Percentiles rank a stretch among this genome's conserved stretches.
phyloP scores from a whole-genome alignment of 2,888 invertebrate genomes.

The Xylota sylvarum region DNA sequence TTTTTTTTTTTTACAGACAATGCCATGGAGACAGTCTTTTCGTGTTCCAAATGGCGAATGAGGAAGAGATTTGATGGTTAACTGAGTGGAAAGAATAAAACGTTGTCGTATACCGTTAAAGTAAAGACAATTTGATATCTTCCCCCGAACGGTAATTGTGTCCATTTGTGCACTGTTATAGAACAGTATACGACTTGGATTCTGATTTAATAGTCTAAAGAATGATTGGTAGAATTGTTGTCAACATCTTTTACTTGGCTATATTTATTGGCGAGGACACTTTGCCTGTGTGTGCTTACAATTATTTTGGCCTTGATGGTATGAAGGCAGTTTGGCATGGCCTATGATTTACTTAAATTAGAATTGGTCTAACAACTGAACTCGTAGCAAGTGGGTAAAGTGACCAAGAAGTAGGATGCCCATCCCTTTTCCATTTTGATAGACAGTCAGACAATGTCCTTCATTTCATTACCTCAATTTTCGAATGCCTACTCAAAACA shows the following conservation, averaged over 20 bases:
- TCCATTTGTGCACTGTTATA: constrained; percentile 9
- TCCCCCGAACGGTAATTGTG: constrained; percentile 3
- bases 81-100: constrained; percentile 60
- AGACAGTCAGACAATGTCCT: too few relatives aligned
- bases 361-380: too few relatives aligned
- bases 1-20: constrained; percentile 25
- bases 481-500: too few relatives aligned
- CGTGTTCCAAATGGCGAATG: constrained; percentile 41
- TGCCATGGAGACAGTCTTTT: constrained; percentile 27
- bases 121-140: constrained; percentile 24
- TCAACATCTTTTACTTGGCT: neutral
- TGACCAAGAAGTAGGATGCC: too few relatives aligned
- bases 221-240: neutral
- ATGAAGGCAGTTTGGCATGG: too few relatives aligned
- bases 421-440: too few relatives aligned
- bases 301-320: too few relatives aligned
- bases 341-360: too few relatives aligned
- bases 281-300: too few relatives aligned
- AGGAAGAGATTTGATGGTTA: constrained; percentile 63
- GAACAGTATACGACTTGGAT: constrained; percentile 5
- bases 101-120: constrained; percentile 22
- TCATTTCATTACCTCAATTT: too few relatives aligned
- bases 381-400: too few relatives aligned
- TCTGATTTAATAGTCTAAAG: neutral
- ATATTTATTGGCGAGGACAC: too few relatives aligned